These are phyloP conservation scores for Alligator sinensis DNA, from an alignment of 2,113 vertebrate species.

Conservation along the genomic window DNA sequence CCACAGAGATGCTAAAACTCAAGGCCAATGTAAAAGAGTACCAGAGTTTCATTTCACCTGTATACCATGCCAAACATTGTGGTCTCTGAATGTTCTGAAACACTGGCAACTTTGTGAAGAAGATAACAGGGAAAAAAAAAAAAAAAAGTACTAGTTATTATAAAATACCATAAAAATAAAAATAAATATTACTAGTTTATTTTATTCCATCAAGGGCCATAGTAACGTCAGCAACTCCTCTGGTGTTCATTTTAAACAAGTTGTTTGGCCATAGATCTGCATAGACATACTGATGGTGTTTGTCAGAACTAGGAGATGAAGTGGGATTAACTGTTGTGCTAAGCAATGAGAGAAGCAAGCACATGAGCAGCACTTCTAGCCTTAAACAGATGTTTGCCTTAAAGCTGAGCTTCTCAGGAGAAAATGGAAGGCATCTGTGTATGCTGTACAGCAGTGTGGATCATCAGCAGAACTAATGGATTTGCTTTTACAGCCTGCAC, in stretches of 20 bases:
- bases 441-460: neutral
- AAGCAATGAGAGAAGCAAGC: neutral
- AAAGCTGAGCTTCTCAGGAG: neutral
- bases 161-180: too few species aligned
- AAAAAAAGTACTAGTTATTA: neutral
- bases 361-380: neutral
- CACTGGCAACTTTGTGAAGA: neutral
- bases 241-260: neutral
- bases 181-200: neutral
- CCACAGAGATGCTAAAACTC: neutral
- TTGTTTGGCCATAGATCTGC: neutral
- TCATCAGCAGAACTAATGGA: neutral
- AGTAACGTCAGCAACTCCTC: neutral
- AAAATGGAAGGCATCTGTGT: neutral
- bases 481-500: neutral
- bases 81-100: neutral
- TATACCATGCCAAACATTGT: neutral
- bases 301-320: neutral
- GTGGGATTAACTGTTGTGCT: neutral
- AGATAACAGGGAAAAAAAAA: neutral
- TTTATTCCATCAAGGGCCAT: neutral
- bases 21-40: neutral
- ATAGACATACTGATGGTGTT: neutral
- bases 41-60: neutral
- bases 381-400: neutral